These are phyloP conservation scores for Seladonia tumulorum DNA, from an alignment of 2,888 invertebrate genomes.

Conservation along the genomic window DNA sequence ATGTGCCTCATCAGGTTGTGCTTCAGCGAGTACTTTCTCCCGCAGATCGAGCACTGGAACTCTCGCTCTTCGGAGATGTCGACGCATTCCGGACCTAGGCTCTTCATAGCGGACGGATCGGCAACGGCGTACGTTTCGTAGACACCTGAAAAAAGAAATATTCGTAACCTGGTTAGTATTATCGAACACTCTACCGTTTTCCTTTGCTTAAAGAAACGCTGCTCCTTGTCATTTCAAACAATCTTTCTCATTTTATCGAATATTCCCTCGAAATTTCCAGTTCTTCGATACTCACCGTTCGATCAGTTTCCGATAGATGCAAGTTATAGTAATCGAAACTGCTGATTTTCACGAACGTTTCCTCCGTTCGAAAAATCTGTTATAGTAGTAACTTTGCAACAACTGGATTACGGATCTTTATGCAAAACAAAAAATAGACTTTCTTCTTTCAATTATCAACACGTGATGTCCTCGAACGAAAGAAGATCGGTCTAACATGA, in stretches of 20 bases:
- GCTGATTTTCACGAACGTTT: not conserved
- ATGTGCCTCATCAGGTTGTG: slow-evolving; percentile 80
- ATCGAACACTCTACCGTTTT: not conserved
- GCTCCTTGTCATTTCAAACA: not conserved
- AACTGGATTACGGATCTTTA: no score
- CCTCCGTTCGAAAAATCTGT: not conserved
- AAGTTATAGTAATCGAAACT: not conserved
- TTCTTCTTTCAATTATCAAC: no score
- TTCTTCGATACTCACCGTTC: not conserved
- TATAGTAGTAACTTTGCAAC: not conserved
- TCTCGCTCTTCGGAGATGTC: not conserved
- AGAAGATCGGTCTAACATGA: no score
- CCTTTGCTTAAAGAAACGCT: not conserved
- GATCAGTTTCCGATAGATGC: no score
- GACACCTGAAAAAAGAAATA: slow-evolving; percentile 58
- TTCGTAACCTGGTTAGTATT: slow-evolving; percentile 43
- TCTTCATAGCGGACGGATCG: not conserved
- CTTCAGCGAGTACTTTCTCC: slow-evolving; percentile 79
- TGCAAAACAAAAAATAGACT: no score
- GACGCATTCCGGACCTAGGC: not conserved
- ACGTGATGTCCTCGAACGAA: no score
- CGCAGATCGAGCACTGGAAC: slow-evolving; percentile 79
- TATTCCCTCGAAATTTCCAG: not conserved
- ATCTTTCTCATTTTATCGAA: not conserved
- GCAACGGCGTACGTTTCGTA: not conserved